A percentile compares a stretch with the other conserved stretches of the same genome.
Conservation (phyloP, 2,888 invertebrate genomes). For the Acleris literana region DNA sequence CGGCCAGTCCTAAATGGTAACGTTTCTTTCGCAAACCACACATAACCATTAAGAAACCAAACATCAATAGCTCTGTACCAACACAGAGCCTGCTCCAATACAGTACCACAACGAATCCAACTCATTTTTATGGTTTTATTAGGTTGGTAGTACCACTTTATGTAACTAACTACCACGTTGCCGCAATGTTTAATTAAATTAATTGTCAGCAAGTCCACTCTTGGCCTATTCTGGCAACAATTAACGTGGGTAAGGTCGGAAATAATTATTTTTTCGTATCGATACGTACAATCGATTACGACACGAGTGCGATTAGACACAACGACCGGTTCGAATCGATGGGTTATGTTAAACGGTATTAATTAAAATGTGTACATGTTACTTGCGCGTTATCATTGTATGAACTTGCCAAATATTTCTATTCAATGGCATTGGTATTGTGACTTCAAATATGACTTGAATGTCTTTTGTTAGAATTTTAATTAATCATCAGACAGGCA, state of each 20-base stretch:
- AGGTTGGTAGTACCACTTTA: slow-evolving; percentile 48
- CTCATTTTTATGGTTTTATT: slow-evolving; percentile 40
- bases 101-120: slow-evolving; percentile 33
- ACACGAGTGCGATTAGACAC: slow-evolving; percentile 67
- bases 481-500: neutral
- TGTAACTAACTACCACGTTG: slow-evolving; percentile 54
- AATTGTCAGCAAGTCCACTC: slow-evolving; percentile 60
- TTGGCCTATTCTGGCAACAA: slow-evolving; percentile 60
- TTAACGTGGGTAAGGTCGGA: slow-evolving; percentile 75
- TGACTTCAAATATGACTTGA: neutral
- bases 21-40: slow-evolving; percentile 33
- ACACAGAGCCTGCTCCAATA: slow-evolving; percentile 32
- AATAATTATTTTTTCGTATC: slow-evolving; percentile 68
- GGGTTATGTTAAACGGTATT: slow-evolving; percentile 52
- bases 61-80: slow-evolving; percentile 28
- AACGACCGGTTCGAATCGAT: slow-evolving; percentile 70
- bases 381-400: slow-evolving; percentile 43
- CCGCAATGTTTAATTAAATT: slow-evolving; percentile 69
- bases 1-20: slow-evolving; percentile 32
- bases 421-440: neutral
- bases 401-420: slow-evolving; percentile 31
- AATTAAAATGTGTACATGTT: slow-evolving; percentile 50
- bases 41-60: slow-evolving; percentile 32
- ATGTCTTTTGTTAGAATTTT: slow-evolving; percentile 2
- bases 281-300: slow-evolving; percentile 71